Evolutionary conservation across 2,113 vertebrate genomes (phyloP).

Genomic region (Lucifuga dentata): DNA sequence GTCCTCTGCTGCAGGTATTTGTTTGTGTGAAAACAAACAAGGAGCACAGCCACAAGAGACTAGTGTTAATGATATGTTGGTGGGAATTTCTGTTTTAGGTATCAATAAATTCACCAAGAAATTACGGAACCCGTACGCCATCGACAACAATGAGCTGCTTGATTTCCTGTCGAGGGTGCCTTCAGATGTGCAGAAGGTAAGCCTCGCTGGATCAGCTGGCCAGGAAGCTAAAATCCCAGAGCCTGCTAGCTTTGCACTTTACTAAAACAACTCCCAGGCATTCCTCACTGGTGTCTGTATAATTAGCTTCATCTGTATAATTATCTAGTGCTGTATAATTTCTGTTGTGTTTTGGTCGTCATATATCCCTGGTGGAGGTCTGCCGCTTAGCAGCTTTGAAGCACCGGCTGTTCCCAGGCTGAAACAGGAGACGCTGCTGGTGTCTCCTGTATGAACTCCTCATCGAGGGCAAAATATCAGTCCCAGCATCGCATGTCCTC

Average conservation of each 20-base stretch:
- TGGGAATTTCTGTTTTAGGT: slow-evolving; percentile 84
- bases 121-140: slow-evolving; percentile 93
- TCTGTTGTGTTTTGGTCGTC: slow-evolving; percentile 73
- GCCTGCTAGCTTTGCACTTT: slow-evolving; percentile 60
- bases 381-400: slow-evolving; percentile 52
- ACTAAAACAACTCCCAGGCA: slow-evolving; percentile 73
- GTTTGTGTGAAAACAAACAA: slow-evolving; percentile 70
- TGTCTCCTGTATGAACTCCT: slow-evolving; percentile 53
- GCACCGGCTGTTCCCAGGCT: slow-evolving; percentile 69
- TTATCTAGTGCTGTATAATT: slow-evolving; percentile 74
- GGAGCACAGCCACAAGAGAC: slow-evolving; percentile 52
- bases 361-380: slow-evolving; percentile 75
- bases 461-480: slow-evolving; percentile 2
- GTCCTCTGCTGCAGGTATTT: slow-evolving; percentile 52
- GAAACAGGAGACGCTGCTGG: slow-evolving; percentile 41
- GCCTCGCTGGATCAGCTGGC: slow-evolving; percentile 69
- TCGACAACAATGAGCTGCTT: slow-evolving; percentile 95
- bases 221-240: slow-evolving; percentile 78
- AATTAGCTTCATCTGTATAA: slow-evolving; percentile 77
- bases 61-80: slow-evolving; percentile 72
- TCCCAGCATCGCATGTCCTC: background rate
- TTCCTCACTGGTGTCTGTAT: slow-evolving; percentile 67
- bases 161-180: slow-evolving; percentile 98
- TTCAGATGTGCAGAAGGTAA: slow-evolving; percentile 98
- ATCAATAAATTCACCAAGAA: slow-evolving; percentile 99